Evolutionary conservation across 2,888 invertebrate species (phyloP), one percentile per base, ranked within the genome.

Genomic region (Altica lythri): DNA sequence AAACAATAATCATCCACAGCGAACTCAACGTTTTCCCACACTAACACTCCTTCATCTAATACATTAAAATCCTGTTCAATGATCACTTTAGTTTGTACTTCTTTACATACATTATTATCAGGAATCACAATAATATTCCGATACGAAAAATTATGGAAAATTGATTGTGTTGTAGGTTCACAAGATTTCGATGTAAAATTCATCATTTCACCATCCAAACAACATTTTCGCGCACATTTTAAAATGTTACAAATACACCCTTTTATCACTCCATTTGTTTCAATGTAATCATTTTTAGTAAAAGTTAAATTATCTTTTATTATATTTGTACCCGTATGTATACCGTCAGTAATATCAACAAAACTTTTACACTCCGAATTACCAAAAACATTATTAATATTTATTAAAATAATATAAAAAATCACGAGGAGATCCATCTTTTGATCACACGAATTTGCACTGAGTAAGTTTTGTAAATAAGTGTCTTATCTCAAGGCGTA

Each of bases 341-440:
- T 27, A 2, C 66, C 65, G 32, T 65, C 59, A 4, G 57, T 60
- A 17, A 66, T 62, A 48, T 66, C 66, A 8, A 65, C 52, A 22
- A 32, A 57, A 17, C 52, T 48, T 8, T 34, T 44, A 46, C 64
- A 64, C 5, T 29, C 43, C 10, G 25, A 27, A 13, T 44, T 50
- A 6, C 40, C 9, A 6, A 2, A 8, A 22, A 25, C n/a, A 17
- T n/a, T 13, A 8, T 9, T 9, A 2, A 10, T 19, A 9, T 22
- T 19, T n/a, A 35, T 10, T 12, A 35, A 14, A 30, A 14, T 6
- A 17, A 35, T 13, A 6, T 50, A 29, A 2, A 56, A 16, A 22
- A 57, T 25, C 22, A 53, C 19, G n/a, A 40, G 8, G 13, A 13
- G 16, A 52, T 17, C 32, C 52, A 56, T 52, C 6, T 40, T 29